These are phyloP conservation scores for Noctuana brunneofusca DNA, from an alignment of 2,888 invertebrate species.

Conservation along the genomic window DNA sequence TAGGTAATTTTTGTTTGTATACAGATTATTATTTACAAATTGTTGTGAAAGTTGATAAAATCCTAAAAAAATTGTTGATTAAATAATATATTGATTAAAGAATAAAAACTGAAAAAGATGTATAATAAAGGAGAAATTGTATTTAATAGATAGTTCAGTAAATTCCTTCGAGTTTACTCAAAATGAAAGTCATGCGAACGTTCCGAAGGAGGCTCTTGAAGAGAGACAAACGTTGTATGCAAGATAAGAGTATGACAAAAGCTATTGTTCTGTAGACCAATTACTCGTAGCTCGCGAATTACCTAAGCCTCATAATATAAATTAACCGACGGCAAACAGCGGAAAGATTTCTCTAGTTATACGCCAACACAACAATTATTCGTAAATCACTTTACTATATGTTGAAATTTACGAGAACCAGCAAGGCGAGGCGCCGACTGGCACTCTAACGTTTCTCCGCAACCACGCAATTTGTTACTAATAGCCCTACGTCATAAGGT, in stretches of 20 bases:
- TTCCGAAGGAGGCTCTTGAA: constrained; percentile 67
- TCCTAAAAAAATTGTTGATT: too few relatives aligned
- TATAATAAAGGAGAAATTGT: constrained; percentile 19
- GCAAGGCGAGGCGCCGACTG: constrained; percentile 62
- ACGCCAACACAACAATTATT: constrained; percentile 83
- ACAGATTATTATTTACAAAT: too few relatives aligned
- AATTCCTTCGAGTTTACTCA: constrained; percentile 11
- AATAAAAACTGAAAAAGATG: neutral
- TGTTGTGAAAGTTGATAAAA: too few relatives aligned
- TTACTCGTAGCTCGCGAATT: constrained; percentile 81
- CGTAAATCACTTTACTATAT: constrained; percentile 84
- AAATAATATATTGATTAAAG: too few relatives aligned
- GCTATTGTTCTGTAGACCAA: constrained; percentile 81
- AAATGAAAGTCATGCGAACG: constrained; percentile 65
- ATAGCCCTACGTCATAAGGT: constrained; percentile 60
- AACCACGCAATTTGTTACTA: constrained; percentile 64
- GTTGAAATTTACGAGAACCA: constrained; percentile 81
- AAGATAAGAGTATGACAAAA: constrained; percentile 82
- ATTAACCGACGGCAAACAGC: constrained; percentile 81
- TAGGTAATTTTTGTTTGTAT: too few relatives aligned
- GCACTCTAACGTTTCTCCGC: constrained; percentile 54
- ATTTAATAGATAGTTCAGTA: constrained; percentile 14
- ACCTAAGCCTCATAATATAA: constrained; percentile 83
- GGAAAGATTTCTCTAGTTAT: constrained; percentile 83
- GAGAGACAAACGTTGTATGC: constrained; percentile 72